Conservation (phyloP, 2,888 invertebrate species). For the Hipparchia sbordonii region DNA sequence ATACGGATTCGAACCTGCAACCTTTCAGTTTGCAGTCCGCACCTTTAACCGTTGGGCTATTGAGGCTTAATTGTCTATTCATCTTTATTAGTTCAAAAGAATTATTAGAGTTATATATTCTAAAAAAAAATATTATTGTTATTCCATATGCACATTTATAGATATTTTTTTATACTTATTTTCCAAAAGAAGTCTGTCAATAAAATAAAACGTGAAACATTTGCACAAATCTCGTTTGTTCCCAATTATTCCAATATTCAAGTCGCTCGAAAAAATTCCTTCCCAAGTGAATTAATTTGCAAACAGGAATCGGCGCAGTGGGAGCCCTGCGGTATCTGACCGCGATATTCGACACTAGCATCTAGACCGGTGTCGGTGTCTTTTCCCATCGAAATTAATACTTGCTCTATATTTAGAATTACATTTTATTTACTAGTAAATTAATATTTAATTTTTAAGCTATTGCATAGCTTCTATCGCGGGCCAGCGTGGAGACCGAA, state of each 20-base stretch:
- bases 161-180: too few species aligned
- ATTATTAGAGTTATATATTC: too few species aligned
- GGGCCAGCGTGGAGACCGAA: too few species aligned
- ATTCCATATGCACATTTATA: too few species aligned
- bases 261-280: slow-evolving; percentile 41
- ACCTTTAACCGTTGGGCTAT: too few species aligned
- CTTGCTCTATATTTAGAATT: slow-evolving; percentile 24
- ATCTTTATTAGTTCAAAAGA: too few species aligned
- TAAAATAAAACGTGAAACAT: background rate
- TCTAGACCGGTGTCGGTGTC: slow-evolving; percentile 61
- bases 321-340: slow-evolving; percentile 64
- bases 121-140: too few species aligned
- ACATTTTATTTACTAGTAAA: background rate
- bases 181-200: background rate
- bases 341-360: slow-evolving; percentile 62
- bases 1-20: too few species aligned
- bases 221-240: background rate
- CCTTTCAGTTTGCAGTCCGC: too few species aligned
- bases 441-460: background rate
- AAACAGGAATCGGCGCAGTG: slow-evolving; percentile 58
- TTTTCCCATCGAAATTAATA: slow-evolving; percentile 59
- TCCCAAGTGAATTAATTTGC: slow-evolving; percentile 67
- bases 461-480: too few species aligned
- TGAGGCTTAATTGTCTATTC: too few species aligned
- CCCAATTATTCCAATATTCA: background rate